These are phyloP conservation scores for Vannuccia rotundouncinata DNA, from an alignment of 2,888 invertebrate genomes.

Conservation along the genomic window DNA sequence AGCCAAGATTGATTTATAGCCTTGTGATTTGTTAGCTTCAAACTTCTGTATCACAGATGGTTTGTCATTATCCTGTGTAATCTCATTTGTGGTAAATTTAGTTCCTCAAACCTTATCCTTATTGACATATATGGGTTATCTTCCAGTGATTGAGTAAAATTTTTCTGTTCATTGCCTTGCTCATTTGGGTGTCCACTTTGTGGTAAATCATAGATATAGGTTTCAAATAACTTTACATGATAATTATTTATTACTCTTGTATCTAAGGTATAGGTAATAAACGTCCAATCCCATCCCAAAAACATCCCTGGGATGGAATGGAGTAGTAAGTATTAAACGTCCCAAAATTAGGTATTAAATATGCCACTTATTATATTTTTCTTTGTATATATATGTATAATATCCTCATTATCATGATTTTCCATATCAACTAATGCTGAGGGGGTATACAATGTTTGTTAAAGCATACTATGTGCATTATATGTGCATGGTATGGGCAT, in stretches of 20 bases:
- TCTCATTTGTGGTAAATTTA: not conserved
- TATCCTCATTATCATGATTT: no score
- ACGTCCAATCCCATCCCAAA: no score
- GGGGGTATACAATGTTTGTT: no score
- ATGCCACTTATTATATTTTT: no score
- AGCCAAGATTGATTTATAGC: no score
- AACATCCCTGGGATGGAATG: no score
- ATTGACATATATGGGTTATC: not conserved
- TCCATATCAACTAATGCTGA: no score
- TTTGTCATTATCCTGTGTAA: not conserved
- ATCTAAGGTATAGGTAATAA: not conserved
- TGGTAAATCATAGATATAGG: not conserved
- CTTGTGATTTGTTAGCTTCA: not conserved
- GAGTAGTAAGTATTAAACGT: no score
- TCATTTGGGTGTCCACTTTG: not conserved
- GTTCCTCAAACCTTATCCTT: not conserved
- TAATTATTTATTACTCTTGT: not conserved
- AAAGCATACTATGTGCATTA: no score
- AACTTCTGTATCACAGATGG: not conserved
- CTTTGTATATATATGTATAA: no score
- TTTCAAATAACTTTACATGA: not conserved
- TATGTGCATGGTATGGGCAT: no score
- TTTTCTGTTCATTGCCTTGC: not conserved
- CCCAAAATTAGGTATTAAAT: no score
- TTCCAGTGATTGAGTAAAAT: not conserved